Base-by-base conservation (phyloP, 2,888 invertebrate genomes). In the Chouioia cunea region DNA sequence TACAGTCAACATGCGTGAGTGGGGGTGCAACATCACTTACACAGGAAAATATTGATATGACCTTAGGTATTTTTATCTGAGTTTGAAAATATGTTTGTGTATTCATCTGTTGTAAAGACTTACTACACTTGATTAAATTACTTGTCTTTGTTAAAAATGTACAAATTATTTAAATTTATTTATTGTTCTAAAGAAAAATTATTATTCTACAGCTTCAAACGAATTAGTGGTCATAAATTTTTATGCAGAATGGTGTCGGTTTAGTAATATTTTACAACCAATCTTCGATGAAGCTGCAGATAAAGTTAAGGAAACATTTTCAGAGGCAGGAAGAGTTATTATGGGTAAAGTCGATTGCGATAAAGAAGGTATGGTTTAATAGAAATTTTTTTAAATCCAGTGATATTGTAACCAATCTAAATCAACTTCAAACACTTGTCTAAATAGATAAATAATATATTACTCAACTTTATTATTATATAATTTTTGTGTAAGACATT, bases 171-270 rank as follows among this genome's bases (percentile, higher is more conserved):
- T 6, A 53, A 67, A 23, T 64, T 16, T 57, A 36, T 57, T 50
- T 63, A 62, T 65, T 43, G 15, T 53, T 68, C 10, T 46, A 46
- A 59, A 16, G 67, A 59, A 62, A 44, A 46, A 43, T 50, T 22
- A 23, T 52, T 58, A 47, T 76, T 78, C 78, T 93, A 75, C 89
- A 97, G 97, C 94, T 74, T 92, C 93, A 73, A 96, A 97, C 90
- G 98, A 99, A 89, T 88, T 99, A 86, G 97, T 99, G 74, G 95
- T 99, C 87, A 92, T 99, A 74, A 99, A 99, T 88, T 99, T 99
- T 87, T 99, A 99, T 88, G 99, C 99, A 43, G 98, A 99, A 84
- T 99, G 99, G 99, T 99, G 99, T 88, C 92, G 96, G 81, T 99
- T 99, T 88, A 99, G 99, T 88, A 98, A 96, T 86, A 91, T 97